Base-by-base conservation (phyloP, 2,797 vertebrate genomes). In the Pseudopleuronectes americanus region DNA sequence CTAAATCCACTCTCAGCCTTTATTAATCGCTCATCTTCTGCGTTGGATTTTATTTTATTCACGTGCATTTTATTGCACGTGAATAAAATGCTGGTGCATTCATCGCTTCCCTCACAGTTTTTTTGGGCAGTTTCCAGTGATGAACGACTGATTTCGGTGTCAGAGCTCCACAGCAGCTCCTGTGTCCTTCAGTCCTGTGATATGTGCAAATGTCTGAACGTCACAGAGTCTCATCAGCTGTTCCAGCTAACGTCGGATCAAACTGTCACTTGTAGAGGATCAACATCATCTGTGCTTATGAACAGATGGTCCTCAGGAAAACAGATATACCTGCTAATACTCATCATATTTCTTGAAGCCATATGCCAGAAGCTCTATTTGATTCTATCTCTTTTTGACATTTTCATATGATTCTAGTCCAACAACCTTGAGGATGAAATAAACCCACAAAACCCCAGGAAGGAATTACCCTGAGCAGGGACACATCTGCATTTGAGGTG, bases 191-290 rank as follows among this genome's bases (percentile, higher is more conserved):
- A 19, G 38, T 12, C 38, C 3, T 14, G 13, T 41, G 38, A 13
- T 14, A 19, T 47, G 45, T 47, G 45, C 7, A 8, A 47, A 47
- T 14, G 13, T 38, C 36, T 38, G 36, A 38, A 13, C 36, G 9
- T 0, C 36, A 38, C 9, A 13, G 9, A 38, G 12, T 10, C 38
- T 41, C 38, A 4, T 41, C 38, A 14, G 13, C 9, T 38, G 36
- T 4, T 13, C 5, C 60, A 23, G 41, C 66, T 71, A 54, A 24
- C 8, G 8, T 33, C 31, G 8, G 31, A 33, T 33, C 31, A 38
- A 62, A 73, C 17, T 63, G 55, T 68, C 66, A 52, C 67, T 52
- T 56, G 24, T 24, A 57, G 9, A 65, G 21, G 53, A 65, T 48
- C 59, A 84, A 77, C 53, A 43, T 43, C 12, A 43, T 17, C 56